Evolutionary conservation across 2,113 vertebrate species (phyloP).

Genomic region (Myiopsitta monachus): DNA sequence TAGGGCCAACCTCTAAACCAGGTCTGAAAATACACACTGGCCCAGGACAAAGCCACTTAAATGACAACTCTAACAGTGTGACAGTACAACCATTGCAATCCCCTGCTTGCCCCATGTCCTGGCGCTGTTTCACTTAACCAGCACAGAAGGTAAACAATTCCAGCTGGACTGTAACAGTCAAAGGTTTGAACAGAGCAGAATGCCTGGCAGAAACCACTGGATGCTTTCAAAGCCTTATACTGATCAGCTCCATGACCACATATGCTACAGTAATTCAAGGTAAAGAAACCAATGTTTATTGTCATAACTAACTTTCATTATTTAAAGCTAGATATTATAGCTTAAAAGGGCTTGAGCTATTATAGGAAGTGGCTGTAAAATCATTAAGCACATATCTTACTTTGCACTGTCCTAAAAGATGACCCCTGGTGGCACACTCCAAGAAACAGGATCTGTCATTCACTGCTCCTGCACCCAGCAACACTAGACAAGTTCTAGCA

Average conservation of each 20-base stretch:
- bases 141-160: neutral
- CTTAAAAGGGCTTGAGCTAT: neutral
- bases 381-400: neutral
- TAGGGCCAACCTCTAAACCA: neutral
- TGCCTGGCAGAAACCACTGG: neutral
- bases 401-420: neutral
- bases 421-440: neutral
- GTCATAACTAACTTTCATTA: neutral
- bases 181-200: neutral
- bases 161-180: neutral
- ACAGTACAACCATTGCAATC: neutral
- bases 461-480: neutral
- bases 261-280: neutral
- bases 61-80: neutral
- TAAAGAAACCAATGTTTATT: neutral
- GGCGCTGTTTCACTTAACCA: neutral
- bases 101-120: neutral
- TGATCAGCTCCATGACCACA: neutral
- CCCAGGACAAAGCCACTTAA: neutral
- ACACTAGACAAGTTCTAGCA: neutral
- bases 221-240: neutral
- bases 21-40: neutral
- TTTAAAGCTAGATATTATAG: neutral
- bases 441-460: neutral
- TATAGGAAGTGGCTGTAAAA: neutral